A percentile compares a stretch with the other conserved stretches of the same genome.
These are phyloP conservation scores for Grapholita molesta DNA, from an alignment of 1,140 invertebrate species.

Conservation along the genomic window DNA sequence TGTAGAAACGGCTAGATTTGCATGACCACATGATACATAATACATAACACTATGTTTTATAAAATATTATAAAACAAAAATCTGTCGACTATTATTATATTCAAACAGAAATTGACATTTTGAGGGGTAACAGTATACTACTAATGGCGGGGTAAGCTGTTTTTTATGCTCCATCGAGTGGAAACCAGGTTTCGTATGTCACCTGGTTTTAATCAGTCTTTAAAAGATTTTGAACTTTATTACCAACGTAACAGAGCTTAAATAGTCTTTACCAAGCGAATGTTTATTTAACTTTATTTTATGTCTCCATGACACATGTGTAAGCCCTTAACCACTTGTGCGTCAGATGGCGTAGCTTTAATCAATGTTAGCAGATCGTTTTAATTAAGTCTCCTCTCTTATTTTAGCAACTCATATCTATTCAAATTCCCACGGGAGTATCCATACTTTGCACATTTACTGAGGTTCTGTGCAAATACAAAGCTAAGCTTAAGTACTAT, in stretches of 20 bases:
- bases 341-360: slow-evolving; percentile 42
- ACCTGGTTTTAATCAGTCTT: slow-evolving; percentile 42
- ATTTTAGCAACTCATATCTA: slow-evolving; percentile 6
- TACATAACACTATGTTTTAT: not conserved
- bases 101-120: not conserved
- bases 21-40: too few species aligned
- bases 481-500: slow-evolving; percentile 53
- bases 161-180: slow-evolving; percentile 67
- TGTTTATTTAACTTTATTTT: slow-evolving; percentile 20
- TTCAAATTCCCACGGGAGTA: slow-evolving; percentile 1
- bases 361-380: slow-evolving; percentile 39
- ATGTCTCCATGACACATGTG: slow-evolving; percentile 21
- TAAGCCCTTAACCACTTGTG: slow-evolving; percentile 36
- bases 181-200: slow-evolving; percentile 63
- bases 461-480: slow-evolving; percentile 51
- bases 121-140: slow-evolving; percentile 52
- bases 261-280: not conserved
- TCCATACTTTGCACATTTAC: not conserved
- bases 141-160: slow-evolving; percentile 52
- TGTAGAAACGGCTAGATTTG: too few species aligned
- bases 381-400: slow-evolving; percentile 21
- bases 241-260: slow-evolving; percentile 16
- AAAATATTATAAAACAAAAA: not conserved
- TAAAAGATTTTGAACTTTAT: slow-evolving; percentile 28
- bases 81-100: not conserved